Conservation (phyloP, 2,888 invertebrate species). For the Antheraea yamamai region DNA sequence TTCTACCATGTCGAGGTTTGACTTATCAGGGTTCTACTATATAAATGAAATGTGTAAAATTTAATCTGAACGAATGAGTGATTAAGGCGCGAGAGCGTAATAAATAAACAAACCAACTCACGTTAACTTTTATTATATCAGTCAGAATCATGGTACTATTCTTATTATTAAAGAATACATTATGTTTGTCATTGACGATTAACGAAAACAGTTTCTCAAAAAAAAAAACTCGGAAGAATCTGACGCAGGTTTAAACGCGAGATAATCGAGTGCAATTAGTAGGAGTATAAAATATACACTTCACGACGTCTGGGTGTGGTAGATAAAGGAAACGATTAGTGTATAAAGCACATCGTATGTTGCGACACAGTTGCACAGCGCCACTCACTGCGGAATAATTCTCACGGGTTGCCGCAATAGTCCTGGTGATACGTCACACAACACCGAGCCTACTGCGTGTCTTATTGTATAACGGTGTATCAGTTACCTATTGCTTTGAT, state of each 20-base stretch:
- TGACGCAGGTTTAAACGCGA: background rate
- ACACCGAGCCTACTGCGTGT: background rate
- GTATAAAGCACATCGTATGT: conserved; percentile 36
- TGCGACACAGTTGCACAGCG: conserved; percentile 37
- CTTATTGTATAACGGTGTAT: background rate
- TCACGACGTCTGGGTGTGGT: background rate
- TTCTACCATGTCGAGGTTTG: no score
- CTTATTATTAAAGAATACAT: no score
- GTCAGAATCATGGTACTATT: no score
- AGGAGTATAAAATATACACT: background rate
- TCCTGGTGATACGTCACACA: background rate
- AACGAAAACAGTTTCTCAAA: background rate
- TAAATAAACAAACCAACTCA: no score
- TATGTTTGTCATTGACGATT: no score
- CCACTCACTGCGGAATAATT: conserved; percentile 33
- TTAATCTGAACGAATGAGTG: no score
- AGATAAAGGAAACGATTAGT: conserved; percentile 54
- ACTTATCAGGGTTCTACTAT: no score
- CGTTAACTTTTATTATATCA: no score
- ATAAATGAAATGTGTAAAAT: no score
- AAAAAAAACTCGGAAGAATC: background rate
- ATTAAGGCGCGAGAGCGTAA: no score
- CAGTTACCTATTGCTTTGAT: background rate
- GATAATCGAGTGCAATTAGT: background rate
- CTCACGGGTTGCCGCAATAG: conserved; percentile 47